Evolutionary conservation across 64 coral and sea anemone genomes (phyloP), one percentile per base, ranked within the genome.

Genomic region (Platygyra sinensis): DNA sequence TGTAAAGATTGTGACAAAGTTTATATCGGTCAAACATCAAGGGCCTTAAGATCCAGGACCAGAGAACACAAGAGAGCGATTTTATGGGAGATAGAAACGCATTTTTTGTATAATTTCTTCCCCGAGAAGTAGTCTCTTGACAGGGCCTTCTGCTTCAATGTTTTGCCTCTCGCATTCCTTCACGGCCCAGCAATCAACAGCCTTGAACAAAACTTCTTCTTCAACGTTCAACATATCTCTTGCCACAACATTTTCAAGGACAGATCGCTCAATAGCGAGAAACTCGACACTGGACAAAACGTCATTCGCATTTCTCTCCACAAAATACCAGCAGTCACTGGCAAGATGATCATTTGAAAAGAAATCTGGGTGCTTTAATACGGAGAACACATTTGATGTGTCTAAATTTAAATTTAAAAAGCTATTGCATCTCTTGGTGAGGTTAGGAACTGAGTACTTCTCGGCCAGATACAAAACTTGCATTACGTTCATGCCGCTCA

Each of bases 401-500:
- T 30, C 79, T 5, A 89, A 61, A 67, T 80, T 89, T 33, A 22
- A 80, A 46, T 62, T 33, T 30, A 89, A 52, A 61, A 71, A 89
- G 13, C 65, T 59, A 52, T 55, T 52, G 80, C 88, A 89, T 52
- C 54, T 77, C 42, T 63, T 46, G 65, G 76, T 60, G 24, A 89
- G 33, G 20, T 60, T 71, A 78, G 62, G 71, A 73, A 89, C 42
- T 25, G 80, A 72, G 62, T 89, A 89, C 36, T 89, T 89, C 19
- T 77, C 72, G 63, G 88, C 88, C 76, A 89, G 72, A 72, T 89
- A 89, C 24, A 77, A 25, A 13, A 89, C 76, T 69, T 31, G 52
- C 75, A 89, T 80, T 9, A 89, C 88, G 79, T 77, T 78, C 54
- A 62, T 89, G 61, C 88, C 88, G 29, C 59, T 89, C 60, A 89